phyloP scores from a whole-genome alignment of 1,140 invertebrate genomes.

The roundworm (Caenorhabditis elegans) region DNA sequence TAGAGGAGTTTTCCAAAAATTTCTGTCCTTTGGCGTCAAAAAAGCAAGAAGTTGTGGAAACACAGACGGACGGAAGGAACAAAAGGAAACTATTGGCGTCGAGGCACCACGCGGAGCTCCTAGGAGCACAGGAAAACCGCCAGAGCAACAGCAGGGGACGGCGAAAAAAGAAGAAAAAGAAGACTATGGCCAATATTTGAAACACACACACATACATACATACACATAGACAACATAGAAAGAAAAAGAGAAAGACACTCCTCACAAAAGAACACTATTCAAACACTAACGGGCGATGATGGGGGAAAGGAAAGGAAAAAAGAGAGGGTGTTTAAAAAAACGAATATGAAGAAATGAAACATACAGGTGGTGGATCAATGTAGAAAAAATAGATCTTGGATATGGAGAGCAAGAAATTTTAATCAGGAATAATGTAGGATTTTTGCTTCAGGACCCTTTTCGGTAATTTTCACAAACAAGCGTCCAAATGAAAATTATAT shows the following conservation, averaged over 20 bases:
- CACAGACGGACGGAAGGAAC: not conserved
- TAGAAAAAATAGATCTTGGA: no score
- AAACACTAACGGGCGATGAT: not conserved
- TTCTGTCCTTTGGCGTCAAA: no score
- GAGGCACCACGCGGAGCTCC: no score
- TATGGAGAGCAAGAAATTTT: no score
- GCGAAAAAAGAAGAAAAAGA: not conserved
- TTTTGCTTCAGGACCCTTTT: no score
- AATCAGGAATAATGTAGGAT: no score
- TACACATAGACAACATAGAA: no score
- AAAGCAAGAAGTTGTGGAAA: not conserved
- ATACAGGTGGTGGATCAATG: no score
- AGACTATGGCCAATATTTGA: not conserved
- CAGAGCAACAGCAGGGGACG: no score
- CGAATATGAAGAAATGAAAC: not conserved
- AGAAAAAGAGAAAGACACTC: not conserved
- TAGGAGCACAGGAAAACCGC: not conserved
- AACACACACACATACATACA: not conserved
- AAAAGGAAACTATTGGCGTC: not conserved
- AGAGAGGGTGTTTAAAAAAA: not conserved
- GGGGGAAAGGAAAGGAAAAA: not conserved
- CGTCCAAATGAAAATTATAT: no score
- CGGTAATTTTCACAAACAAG: no score
- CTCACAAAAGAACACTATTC: constrained; percentile 12
- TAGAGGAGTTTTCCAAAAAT: no score